Conservation (phyloP, 2,888 invertebrate genomes). For the Sussaba pulchella region DNA sequence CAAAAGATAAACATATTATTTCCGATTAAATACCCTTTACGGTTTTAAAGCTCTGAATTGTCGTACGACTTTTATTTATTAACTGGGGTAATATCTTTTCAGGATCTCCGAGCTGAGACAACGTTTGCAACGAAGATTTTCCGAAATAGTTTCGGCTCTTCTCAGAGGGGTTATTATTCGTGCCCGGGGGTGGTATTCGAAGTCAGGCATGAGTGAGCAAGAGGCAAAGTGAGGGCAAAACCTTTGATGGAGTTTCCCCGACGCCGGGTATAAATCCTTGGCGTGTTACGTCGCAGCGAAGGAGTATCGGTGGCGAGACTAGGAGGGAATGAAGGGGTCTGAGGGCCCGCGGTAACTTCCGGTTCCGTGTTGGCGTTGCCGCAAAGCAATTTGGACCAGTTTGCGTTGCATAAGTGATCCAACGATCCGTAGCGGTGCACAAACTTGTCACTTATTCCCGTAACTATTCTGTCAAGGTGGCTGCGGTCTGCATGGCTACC, state of each 20-base stretch:
- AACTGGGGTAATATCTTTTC: no score
- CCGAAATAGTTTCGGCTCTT: conserved; percentile 6
- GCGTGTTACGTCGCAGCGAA: conserved; percentile 61
- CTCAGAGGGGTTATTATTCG: not conserved
- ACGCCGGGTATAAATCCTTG: conserved; percentile 70
- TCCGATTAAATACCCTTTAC: no score
- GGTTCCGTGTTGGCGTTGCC: conserved; percentile 70
- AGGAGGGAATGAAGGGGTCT: no score
- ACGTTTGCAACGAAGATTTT: conserved; percentile 23
- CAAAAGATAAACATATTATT: no score
- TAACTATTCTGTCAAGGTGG: conserved; percentile 73
- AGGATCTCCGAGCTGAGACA: no score
- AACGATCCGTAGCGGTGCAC: conserved; percentile 73
- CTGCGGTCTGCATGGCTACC: conserved; percentile 14
- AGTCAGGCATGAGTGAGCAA: conserved; percentile 53
- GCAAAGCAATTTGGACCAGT: conserved; percentile 75
- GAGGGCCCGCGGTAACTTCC: conserved; percentile 73
- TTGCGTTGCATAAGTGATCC: conserved; percentile 77
- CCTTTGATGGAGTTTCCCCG: conserved; percentile 64
- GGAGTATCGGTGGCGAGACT: conserved; percentile 41
- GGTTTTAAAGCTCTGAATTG: no score
- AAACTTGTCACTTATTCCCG: conserved; percentile 81
- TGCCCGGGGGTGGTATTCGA: conserved; percentile 10
- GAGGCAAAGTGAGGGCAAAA: conserved; percentile 35
- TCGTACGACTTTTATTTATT: no score